These are phyloP conservation scores for Mesocricetus auratus DNA, from an alignment of 2,113 vertebrate species.

Conservation along the genomic window DNA sequence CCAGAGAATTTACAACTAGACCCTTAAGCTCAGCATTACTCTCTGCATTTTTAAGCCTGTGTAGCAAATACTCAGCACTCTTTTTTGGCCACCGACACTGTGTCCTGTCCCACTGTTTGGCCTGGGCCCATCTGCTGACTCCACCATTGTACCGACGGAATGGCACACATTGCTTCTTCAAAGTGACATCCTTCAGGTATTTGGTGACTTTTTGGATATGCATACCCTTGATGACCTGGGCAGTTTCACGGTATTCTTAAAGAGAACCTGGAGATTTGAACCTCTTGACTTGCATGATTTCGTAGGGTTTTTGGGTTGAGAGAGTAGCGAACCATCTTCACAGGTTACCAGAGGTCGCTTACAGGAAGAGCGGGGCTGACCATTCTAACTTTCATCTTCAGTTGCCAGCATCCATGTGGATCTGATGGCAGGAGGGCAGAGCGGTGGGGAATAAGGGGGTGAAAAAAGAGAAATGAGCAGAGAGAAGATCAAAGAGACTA, in stretches of 20 bases:
- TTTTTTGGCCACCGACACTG: background rate
- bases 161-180: background rate
- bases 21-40: no score
- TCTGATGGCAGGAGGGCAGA: background rate
- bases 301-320: background rate
- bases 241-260: background rate
- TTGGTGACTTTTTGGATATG: background rate
- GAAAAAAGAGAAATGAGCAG: accelerated
- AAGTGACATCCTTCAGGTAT: background rate
- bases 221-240: background rate
- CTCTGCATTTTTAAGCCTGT: no score
- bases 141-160: background rate
- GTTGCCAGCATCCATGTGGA: accelerated
- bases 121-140: background rate
- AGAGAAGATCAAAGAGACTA: no score
- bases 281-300: background rate
- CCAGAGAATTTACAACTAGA: no score
- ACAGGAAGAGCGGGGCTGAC: background rate
- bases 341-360: background rate
- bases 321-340: background rate
- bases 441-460: background rate
- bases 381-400: background rate
- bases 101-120: background rate
- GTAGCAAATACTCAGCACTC: no score
- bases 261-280: background rate